Evolutionary conservation across 2,797 vertebrate species (phyloP).

Genomic region (Nyctalus aviator): DNA sequence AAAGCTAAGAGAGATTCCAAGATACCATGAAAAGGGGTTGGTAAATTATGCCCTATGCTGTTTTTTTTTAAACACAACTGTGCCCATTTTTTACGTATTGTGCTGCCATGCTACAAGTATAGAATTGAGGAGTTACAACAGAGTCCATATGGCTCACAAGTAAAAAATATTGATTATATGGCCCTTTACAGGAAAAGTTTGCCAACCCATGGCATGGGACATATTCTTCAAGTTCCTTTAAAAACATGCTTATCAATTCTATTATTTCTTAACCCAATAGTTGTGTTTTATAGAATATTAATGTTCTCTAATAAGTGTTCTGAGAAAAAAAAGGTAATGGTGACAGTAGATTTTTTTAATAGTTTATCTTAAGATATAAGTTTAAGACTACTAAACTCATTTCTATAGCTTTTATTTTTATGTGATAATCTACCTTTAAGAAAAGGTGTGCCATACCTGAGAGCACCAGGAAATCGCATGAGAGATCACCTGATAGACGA

Average conservation of each 20-base stretch:
- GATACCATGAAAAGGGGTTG: constrained; percentile 34
- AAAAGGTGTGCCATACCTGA: constrained; percentile 76
- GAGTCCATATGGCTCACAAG: neutral
- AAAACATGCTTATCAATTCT: constrained; percentile 15
- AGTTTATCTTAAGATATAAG: constrained; percentile 65
- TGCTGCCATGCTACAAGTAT: neutral
- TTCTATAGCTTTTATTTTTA: constrained; percentile 81
- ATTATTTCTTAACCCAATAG: constrained; percentile 13
- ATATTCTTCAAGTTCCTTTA: constrained; percentile 46
- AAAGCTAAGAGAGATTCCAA: constrained; percentile 50
- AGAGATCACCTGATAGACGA: constrained; percentile 76
- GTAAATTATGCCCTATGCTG: constrained; percentile 3
- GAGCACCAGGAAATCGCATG: constrained; percentile 76
- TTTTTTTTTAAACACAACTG: constrained; percentile 41
- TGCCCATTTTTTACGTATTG: neutral
- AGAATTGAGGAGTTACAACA: constrained; percentile 38
- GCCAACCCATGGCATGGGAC: neutral
- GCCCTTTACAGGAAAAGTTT: constrained; percentile 44
- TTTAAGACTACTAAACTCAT: constrained; percentile 72
- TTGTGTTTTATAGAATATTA: constrained; percentile 53
- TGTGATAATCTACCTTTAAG: constrained; percentile 81
- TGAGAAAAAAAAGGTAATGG: constrained; percentile 55
- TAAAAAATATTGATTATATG: constrained; percentile 6
- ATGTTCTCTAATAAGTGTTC: constrained; percentile 52
- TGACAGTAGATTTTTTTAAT: constrained; percentile 56